Evolutionary conservation across 2,888 invertebrate genomes (phyloP).

Genomic region (Rapana venosa): DNA sequence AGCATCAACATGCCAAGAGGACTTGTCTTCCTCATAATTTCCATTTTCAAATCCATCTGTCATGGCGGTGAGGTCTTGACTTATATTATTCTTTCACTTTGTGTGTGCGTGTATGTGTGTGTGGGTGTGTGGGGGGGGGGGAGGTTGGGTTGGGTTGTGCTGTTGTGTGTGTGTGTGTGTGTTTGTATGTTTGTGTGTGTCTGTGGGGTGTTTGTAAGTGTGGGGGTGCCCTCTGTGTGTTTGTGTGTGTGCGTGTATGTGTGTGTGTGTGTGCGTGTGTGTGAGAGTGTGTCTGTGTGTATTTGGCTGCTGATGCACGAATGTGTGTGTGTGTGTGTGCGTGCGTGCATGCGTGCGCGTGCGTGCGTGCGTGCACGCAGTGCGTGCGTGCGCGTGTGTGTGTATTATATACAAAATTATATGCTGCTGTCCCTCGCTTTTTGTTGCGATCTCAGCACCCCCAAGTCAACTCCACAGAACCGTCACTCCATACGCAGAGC

Average conservation of each 20-base stretch:
- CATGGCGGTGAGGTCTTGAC: too few relatives aligned
- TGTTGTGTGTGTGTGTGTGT: neutral
- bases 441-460: too few relatives aligned
- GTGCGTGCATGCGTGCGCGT: constrained; percentile 1
- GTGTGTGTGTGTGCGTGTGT: neutral
- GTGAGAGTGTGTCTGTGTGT: neutral
- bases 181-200: constrained; percentile 5
- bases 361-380: neutral
- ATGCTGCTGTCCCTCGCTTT: too few relatives aligned
- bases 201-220: neutral
- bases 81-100: too few relatives aligned
- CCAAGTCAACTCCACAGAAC: too few relatives aligned
- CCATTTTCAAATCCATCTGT: too few relatives aligned
- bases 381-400: too few relatives aligned
- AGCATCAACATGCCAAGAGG: too few relatives aligned
- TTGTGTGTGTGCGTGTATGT: neutral
- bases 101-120: neutral
- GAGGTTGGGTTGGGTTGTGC: neutral
- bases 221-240: neutral
- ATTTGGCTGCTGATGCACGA: neutral
- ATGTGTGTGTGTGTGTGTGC: constrained; percentile 6
- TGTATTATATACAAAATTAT: too few relatives aligned
- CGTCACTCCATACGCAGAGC: too few relatives aligned
- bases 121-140: neutral
- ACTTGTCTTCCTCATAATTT: too few relatives aligned